These are phyloP conservation scores for Hermodice carunculata DNA, from an alignment of 2,888 invertebrate species.

Conservation along the genomic window DNA sequence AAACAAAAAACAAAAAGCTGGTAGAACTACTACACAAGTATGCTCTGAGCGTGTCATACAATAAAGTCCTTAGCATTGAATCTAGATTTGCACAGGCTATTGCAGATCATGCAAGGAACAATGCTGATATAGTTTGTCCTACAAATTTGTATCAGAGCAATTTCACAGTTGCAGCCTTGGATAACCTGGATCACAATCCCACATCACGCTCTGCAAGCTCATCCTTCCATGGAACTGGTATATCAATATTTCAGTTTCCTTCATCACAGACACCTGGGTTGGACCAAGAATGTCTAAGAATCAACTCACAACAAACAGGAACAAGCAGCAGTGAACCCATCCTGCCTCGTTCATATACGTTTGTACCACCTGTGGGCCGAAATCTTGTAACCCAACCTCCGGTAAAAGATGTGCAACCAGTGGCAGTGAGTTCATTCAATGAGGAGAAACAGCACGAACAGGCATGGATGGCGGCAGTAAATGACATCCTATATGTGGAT, in stretches of 20 bases:
- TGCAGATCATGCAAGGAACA: slow-evolving; percentile 11
- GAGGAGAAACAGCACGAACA: slow-evolving; percentile 24
- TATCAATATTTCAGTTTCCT: slow-evolving; percentile 22
- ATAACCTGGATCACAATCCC: slow-evolving; percentile 32
- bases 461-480: slow-evolving; percentile 15
- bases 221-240: slow-evolving; percentile 33
- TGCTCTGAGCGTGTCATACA: slow-evolving; percentile 19
- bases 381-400: slow-evolving; percentile 19
- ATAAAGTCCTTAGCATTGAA: slow-evolving; percentile 20
- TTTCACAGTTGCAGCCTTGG: slow-evolving; percentile 18
- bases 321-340: slow-evolving; percentile 16
- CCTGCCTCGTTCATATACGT: slow-evolving; percentile 20
- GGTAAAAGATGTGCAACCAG: not conserved
- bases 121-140: slow-evolving; percentile 17
- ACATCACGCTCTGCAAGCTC: slow-evolving; percentile 16
- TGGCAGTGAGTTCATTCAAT: slow-evolving; percentile 12
- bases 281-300: slow-evolving; percentile 14
- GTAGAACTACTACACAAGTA: slow-evolving; percentile 20
- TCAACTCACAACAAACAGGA: slow-evolving; percentile 16
- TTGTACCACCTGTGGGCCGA: slow-evolving; percentile 25
- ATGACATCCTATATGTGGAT: slow-evolving; percentile 7
- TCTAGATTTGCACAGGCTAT: slow-evolving; percentile 18
- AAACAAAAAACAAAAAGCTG: slow-evolving; percentile 20
- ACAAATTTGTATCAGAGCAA: slow-evolving; percentile 6
- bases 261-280: slow-evolving; percentile 6